Percentiles rank a stretch among this genome's conserved stretches.
phyloP scores from a whole-genome alignment of 37 sponge, comb jelly and placozoan genomes.

The Oopsacas minuta region DNA sequence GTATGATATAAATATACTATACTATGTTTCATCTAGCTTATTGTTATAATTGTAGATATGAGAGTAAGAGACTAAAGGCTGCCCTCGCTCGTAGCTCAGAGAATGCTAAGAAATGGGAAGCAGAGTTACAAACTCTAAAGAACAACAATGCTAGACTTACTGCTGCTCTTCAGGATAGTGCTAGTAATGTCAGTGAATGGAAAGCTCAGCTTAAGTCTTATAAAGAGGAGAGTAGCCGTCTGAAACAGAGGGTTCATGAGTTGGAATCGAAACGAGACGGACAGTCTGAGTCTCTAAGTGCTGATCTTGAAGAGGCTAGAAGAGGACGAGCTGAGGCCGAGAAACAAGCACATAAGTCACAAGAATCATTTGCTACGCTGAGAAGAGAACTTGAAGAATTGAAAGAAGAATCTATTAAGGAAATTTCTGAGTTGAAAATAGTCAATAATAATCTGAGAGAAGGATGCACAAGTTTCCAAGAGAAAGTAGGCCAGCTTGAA shows the following conservation, averaged over 20 bases:
- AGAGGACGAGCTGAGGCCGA: neutral
- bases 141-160: slow-evolving; percentile 60
- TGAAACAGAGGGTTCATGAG: slow-evolving; percentile 48
- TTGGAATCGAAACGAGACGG: neutral
- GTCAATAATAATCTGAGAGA: neutral
- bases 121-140: slow-evolving; percentile 66
- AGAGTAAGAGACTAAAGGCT: slow-evolving; percentile 49
- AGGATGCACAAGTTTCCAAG: neutral
- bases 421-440: neutral
- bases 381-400: neutral
- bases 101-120: slow-evolving; percentile 83
- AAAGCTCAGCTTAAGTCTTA: slow-evolving; percentile 62
- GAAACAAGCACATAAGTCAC: neutral
- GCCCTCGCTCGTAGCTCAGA: slow-evolving; percentile 58
- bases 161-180: slow-evolving; percentile 72
- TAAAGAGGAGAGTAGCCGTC: slow-evolving; percentile 53
- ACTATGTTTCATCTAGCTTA: neutral
- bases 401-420: neutral
- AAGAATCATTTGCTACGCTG: neutral
- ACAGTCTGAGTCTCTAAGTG: neutral
- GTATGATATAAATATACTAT: neutral
- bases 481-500: neutral
- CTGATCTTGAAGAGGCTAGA: neutral
- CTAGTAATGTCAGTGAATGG: slow-evolving; percentile 68
- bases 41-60: slow-evolving; percentile 36